Evolutionary conservation across 1,140 invertebrate genomes (phyloP).

Genomic region (Aleiodes sp.): DNA sequence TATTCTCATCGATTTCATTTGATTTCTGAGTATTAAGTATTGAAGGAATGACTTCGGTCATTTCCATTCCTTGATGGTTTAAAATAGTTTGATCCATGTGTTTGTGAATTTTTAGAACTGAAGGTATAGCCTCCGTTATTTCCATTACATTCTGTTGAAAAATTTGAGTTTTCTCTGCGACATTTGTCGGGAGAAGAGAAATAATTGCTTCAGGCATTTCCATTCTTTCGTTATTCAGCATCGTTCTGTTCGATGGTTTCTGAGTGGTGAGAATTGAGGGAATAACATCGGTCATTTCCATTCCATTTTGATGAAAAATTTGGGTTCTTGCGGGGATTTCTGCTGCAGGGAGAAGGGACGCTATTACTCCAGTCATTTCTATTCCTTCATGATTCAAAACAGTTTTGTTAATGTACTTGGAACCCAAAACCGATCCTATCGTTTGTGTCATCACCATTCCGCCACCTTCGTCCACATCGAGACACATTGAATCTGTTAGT

Average conservation of each 20-base stretch:
- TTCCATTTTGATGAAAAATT: background rate
- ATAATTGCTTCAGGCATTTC: background rate
- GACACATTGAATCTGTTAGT: background rate
- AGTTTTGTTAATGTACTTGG: background rate
- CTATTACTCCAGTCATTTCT: slow-evolving; percentile 20
- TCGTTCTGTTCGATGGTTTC: background rate
- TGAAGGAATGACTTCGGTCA: slow-evolving; percentile 25
- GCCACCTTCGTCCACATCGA: background rate
- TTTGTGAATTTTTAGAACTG: background rate
- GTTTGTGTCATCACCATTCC: slow-evolving; percentile 31
- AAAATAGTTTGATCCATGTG: background rate
- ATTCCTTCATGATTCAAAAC: slow-evolving; percentile 22
- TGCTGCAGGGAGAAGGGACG: background rate
- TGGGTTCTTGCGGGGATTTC: background rate
- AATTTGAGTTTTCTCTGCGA: slow-evolving; percentile 23
- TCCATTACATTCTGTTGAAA: slow-evolving; percentile 33
- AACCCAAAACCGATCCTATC: background rate
- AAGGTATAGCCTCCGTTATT: slow-evolving; percentile 19
- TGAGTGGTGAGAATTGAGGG: background rate
- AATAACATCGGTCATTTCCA: background rate
- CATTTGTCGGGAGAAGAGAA: background rate
- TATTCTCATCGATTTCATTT: background rate
- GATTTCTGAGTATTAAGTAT: background rate
- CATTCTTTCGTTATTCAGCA: background rate
- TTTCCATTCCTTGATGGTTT: slow-evolving; percentile 26